These are phyloP conservation scores for Cabera pusaria DNA, from an alignment of 2,888 invertebrate species.

Conservation along the genomic window DNA sequence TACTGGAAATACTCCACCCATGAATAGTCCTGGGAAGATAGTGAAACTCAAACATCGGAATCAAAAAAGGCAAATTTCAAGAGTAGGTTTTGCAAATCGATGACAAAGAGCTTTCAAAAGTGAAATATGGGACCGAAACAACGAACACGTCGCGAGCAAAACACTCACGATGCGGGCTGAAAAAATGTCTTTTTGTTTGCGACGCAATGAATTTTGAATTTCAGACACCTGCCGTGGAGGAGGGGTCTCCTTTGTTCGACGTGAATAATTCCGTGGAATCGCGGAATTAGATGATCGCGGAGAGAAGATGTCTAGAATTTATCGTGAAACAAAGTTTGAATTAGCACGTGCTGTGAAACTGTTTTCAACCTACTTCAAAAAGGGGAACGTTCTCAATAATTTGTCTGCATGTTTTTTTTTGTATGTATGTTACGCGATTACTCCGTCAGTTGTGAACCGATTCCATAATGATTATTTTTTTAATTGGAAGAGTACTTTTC, in stretches of 20 bases:
- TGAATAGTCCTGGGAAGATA: no score
- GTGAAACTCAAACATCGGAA: conserved; percentile 14
- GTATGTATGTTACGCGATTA: no score
- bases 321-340: no score
- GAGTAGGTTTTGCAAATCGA: conserved; percentile 24
- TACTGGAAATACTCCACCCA: no score
- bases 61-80: conserved; percentile 19
- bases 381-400: no score
- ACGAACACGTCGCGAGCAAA: conserved; percentile 33
- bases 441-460: no score
- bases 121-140: conserved; percentile 50
- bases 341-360: neutral
- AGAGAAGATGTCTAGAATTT: neutral
- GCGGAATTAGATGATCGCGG: conserved; percentile 9
- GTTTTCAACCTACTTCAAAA: no score
- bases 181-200: conserved; percentile 70
- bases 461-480: no score
- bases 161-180: conserved; percentile 47
- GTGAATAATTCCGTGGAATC: conserved; percentile 57
- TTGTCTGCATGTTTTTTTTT: no score
- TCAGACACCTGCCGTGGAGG: conserved; percentile 65
- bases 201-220: conserved; percentile 70
- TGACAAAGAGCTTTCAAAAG: conserved; percentile 36
- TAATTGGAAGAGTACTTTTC: no score
- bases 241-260: conserved; percentile 60